These are phyloP conservation scores for Platerodrilus igneus DNA, from an alignment of 2,888 invertebrate species.

Conservation along the genomic window DNA sequence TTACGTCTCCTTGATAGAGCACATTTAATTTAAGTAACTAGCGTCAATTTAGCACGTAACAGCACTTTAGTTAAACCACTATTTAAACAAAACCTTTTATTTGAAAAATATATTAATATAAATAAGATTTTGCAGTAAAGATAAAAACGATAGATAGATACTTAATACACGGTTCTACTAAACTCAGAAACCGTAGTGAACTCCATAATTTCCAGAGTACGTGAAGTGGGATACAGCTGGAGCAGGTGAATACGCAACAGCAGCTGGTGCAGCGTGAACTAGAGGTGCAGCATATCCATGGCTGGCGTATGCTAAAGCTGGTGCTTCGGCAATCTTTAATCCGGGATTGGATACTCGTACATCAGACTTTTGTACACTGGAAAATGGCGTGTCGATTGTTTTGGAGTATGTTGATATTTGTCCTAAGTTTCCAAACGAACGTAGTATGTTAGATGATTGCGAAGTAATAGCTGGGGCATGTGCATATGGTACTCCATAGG, in stretches of 20 bases:
- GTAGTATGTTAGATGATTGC: constrained; percentile 57
- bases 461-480: constrained; percentile 55
- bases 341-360: constrained; percentile 64
- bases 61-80: too few relatives aligned
- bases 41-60: too few relatives aligned
- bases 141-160: too few relatives aligned
- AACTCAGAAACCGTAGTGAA: constrained; percentile 27
- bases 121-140: too few relatives aligned
- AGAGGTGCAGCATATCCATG: constrained; percentile 23
- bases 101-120: too few relatives aligned
- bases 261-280: constrained; percentile 21
- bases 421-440: constrained; percentile 63
- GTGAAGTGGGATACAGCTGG: constrained; percentile 30
- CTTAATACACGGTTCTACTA: too few relatives aligned
- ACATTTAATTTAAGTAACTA: too few relatives aligned
- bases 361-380: constrained; percentile 65
- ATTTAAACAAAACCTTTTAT: too few relatives aligned
- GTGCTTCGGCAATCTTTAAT: constrained; percentile 38
- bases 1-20: too few relatives aligned
- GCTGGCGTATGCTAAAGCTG: constrained; percentile 27
- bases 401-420: constrained; percentile 66
- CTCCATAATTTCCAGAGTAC: constrained; percentile 27
- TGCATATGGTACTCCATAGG: constrained; percentile 42
- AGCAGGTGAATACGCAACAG: constrained; percentile 26
- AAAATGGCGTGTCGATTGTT: constrained; percentile 68